phyloP scores from a whole-genome alignment of 2,888 invertebrate species.

The Agelastica alni region DNA sequence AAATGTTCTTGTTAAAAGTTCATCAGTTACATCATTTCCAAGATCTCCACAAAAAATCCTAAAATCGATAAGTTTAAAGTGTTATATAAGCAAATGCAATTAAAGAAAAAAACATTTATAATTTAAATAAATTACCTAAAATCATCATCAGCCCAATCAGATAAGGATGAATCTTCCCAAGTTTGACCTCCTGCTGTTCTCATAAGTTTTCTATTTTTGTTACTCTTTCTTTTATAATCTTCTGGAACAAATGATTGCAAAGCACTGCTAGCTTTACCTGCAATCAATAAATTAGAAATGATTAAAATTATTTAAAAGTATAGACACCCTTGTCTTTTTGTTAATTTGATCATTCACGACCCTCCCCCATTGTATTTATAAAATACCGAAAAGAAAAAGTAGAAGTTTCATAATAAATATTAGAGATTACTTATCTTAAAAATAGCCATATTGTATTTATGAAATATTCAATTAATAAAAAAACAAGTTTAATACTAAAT shows the following conservation, averaged over 20 bases:
- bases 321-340: no score
- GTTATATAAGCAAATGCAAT: constrained; percentile 1
- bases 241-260: constrained; percentile 63
- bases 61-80: constrained; percentile 83
- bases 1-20: constrained; percentile 93
- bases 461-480: neutral
- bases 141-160: constrained; percentile 98
- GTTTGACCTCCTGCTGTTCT: constrained; percentile 91
- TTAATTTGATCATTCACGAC: no score
- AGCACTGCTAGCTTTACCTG: constrained; percentile 61
- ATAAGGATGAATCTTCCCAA: constrained; percentile 94
- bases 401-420: neutral
- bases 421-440: no score
- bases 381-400: no score
- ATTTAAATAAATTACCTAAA: constrained; percentile 59
- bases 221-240: constrained; percentile 57
- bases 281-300: no score
- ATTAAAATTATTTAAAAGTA: no score
- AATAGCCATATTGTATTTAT: no score
- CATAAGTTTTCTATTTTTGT: constrained; percentile 69
- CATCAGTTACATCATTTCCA: constrained; percentile 98
- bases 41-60: constrained; percentile 98
- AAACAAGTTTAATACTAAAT: neutral
- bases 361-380: no score
- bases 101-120: constrained; percentile 34